Evolutionary conservation across 1,140 invertebrate species (phyloP), one percentile per base, ranked within the genome.

Genomic region (Eumaeus atala): DNA sequence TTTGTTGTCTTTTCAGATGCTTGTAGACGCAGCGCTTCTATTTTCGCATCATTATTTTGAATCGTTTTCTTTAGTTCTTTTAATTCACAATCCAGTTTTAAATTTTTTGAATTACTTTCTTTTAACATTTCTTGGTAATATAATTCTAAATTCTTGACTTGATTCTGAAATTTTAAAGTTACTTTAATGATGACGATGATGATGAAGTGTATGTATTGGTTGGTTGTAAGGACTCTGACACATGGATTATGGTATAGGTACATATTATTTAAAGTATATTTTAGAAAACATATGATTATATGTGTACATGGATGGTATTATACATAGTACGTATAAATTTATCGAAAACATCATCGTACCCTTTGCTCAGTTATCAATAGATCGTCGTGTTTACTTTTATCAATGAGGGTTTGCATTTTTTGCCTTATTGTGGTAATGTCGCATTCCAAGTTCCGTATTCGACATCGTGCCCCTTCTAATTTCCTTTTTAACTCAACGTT

Each of bases 341-440:
- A 9, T 6, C 6, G 14, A 34, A 28, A 34, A 49, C 1, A 47
- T 18, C 65, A 47, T 18, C 65, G 66, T 64, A 91, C 90, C 33
- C 87, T 87, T 54, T 91, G 81, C 49, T 87, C 87, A 42, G 87
- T 84, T 38, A 91, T 89, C 3, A 91, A 64, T 58, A 89, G 72
- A 69, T 90, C 87, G 56, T 92, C 91, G 53, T 89, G 82, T 44
- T 78, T 82, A 64, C 84, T 89, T 62, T 91, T 91, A 42, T 90
- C 90, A 3, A 87, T 72, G 38, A 90, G 73, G 9, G 88, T 83
- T 33, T 83, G 78, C 55, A 90, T 80, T 60, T 89, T 90, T 17
- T 81, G 77, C 60, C 88, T 88, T 1, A 88, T 62, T 0, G 61
- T 64, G 3, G 68, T 77, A 1, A 84, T 59, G 54, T 92, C 90